Base-by-base conservation (phyloP, 2,888 invertebrate genomes). In the Papilio gigon region DNA sequence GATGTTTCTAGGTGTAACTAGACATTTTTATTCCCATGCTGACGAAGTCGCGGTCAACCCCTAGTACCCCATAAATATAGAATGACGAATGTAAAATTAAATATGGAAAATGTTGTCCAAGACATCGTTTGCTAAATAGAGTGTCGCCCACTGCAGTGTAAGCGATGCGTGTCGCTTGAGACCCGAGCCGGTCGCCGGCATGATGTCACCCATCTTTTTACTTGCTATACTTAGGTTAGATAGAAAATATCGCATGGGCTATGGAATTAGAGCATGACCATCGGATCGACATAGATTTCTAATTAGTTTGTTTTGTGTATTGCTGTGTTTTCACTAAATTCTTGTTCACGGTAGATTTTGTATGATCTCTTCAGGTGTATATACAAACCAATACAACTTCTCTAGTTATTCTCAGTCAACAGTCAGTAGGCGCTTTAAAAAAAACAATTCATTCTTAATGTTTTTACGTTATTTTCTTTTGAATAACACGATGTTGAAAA, bases 91-190 rank as follows among this genome's bases (percentile, higher is more conserved):
- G 11, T 14, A 14, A 14, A 12, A 40, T 17, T 42, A 42, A 17
- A 17, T 4, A 17, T 42, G 2, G 0, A 25, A 40, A 40, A 60
- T 22, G 25, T 40, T 25, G 37, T 14, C 20, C 22, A 47, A 4
- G 30, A 17, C 22, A 30, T 50, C 35, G 9, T 50, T 20, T 12
- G 33, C 33, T 42, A 53, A 69, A 65, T 40, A 37, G 53, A 84
- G 79, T 84, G 80, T 80, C 85, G 20, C 1, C 20, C 4, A 79
- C 77, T 85, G 82, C 80, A 83, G 82, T 80, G 76, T 75, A 80
- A 85, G 77, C 80, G 83, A 83, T 79, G 88, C 88, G 84, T 85
- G 79, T 76, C 74, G 69, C 76, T 72, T 77, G 79, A 75, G 78
- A 79, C 80, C 78, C 78, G 81, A 85, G 86, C 80, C 84, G 80